Base-by-base conservation (phyloP, 2,797 vertebrate genomes). In the Rhynchotus rufescens region DNA sequence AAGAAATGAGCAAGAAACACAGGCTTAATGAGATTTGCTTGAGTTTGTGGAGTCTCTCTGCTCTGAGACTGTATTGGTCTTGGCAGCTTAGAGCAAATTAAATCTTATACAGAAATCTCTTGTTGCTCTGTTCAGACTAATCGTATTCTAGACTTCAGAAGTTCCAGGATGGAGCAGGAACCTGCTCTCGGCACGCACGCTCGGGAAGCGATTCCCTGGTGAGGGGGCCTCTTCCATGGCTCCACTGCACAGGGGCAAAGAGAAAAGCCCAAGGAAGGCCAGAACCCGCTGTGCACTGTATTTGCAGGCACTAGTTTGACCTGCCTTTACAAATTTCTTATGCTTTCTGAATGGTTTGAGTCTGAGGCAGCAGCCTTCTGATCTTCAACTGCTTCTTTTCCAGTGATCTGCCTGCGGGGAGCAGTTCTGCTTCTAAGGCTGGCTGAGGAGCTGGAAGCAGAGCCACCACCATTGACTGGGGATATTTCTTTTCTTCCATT, bases 71-170 rank as follows among this genome's bases (percentile, higher is more conserved):
- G 44, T 1, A 0, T 3, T 47, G 47, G 17, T 54, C 15, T 54
- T 6, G 26, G 42, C 47, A 13, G 5, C 20, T 10, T 21, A 14
- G 8, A 11, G 2, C 8, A 6, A 15, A 10, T 1, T 10, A 64
- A 64, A 64, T 40, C 26, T 64, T 30, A 45, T 9, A 4, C 10
- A 4, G 25, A 19, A 56, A n/a, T 56, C 54, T 56, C 30, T n/a
- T 23, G 19, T 62, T 20, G 9, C 22, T 74, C 7, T 2, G 12
- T 26, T 52, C 6, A 3, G 45, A 64, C 5, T 3, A 22, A 30
- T 0, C 6, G 3, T 21, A 30, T 26, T 38, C 25, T 0, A 3
- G 40, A 28, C 44, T 10, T 6, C 38, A 2, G 34, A 14, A 34
- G 45, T 4, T 56, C 25, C 36, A 3, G 15, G 23, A 65, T 0